A percentile compares a stretch with the other conserved stretches of the same genome.
phyloP scores from a whole-genome alignment of 2,888 invertebrate species.

The Andrena marginata region DNA sequence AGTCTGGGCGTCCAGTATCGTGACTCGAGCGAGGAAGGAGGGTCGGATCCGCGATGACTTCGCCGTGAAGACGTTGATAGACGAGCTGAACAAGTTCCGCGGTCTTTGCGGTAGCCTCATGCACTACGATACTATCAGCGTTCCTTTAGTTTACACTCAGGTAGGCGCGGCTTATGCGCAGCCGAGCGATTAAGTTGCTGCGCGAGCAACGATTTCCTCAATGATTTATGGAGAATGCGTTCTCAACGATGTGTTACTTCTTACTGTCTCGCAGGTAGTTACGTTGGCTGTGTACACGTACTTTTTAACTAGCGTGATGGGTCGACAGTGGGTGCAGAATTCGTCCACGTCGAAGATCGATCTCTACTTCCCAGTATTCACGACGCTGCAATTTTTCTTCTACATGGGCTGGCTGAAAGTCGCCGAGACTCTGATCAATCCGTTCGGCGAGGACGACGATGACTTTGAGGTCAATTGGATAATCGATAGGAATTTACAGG shows the following conservation, averaged over 20 bases:
- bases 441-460: slow-evolving; percentile 96
- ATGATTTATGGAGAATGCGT: not conserved
- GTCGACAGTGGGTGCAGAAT: slow-evolving; percentile 91
- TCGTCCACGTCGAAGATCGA: slow-evolving; percentile 88
- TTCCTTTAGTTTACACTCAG: slow-evolving; percentile 87
- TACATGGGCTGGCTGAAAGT: slow-evolving; percentile 97
- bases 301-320: slow-evolving; percentile 95
- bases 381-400: slow-evolving; percentile 94
- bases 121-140: slow-evolving; percentile 86
- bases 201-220: not conserved
- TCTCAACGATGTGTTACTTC: not conserved
- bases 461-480: slow-evolving; percentile 97
- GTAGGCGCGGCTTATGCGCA: slow-evolving; percentile 26
- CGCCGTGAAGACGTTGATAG: slow-evolving; percentile 94
- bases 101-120: slow-evolving; percentile 86
- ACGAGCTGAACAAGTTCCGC: slow-evolving; percentile 87
- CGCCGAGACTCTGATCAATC: slow-evolving; percentile 96
- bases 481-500: slow-evolving; percentile 95
- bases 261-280: slow-evolving; percentile 88
- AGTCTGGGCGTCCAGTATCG: slow-evolving; percentile 96
- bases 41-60: slow-evolving; percentile 96
- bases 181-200: not conserved
- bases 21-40: slow-evolving; percentile 95
- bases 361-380: slow-evolving; percentile 95
- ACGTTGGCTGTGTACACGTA: slow-evolving; percentile 97